phyloP scores from a whole-genome alignment of 2,113 vertebrate species.

The Miniopterus natalensis region DNA sequence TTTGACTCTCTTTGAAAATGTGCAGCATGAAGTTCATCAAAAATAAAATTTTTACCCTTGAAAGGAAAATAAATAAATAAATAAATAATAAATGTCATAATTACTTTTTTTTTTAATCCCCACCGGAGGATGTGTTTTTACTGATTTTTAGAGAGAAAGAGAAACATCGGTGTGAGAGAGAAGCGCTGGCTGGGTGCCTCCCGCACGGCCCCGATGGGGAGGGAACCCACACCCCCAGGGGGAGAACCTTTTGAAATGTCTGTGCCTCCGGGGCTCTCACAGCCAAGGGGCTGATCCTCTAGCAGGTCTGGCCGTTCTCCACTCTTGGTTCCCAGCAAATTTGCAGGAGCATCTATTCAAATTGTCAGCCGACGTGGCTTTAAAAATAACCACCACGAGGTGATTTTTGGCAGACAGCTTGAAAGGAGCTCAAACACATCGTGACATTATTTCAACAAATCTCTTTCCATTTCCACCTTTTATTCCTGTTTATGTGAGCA shows the following conservation, averaged over 20 bases:
- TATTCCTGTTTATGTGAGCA: background rate
- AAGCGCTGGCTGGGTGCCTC: too few species aligned
- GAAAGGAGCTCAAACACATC: background rate
- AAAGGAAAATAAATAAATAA: too few species aligned
- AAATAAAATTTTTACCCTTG: too few species aligned
- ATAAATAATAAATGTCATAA: too few species aligned
- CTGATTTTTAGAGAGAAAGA: too few species aligned
- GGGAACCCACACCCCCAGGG: background rate
- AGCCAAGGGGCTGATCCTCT: background rate
- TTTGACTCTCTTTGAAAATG: too few species aligned
- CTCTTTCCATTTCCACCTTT: background rate
- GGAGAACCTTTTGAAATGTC: fast-evolving
- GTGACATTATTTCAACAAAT: fast-evolving
- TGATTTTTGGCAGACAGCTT: background rate
- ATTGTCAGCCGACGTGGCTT: background rate
- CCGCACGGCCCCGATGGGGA: too few species aligned
- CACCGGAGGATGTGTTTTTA: too few species aligned
- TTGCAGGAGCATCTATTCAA: background rate
- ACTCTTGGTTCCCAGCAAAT: too few species aligned
- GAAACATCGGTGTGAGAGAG: too few species aligned
- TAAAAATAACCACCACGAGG: background rate
- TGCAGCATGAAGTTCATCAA: too few species aligned
- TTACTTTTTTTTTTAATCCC: too few species aligned
- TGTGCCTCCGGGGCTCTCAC: background rate
- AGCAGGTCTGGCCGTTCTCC: fast-evolving